Conservation (phyloP, 2,888 invertebrate genomes). For the Malthinus seriepunctatus region DNA sequence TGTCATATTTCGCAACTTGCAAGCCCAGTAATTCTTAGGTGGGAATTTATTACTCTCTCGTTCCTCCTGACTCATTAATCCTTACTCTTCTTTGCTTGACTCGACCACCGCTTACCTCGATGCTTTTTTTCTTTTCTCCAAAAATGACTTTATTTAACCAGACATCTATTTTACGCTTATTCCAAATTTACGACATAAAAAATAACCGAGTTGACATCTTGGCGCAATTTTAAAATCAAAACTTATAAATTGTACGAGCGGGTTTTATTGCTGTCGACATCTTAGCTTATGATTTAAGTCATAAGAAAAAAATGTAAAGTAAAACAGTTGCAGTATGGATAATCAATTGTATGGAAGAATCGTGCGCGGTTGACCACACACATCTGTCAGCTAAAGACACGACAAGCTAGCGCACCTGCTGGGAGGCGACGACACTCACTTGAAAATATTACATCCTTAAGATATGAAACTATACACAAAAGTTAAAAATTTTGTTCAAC, state of each 20-base stretch:
- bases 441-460: conserved; percentile 11
- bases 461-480: conserved; percentile 11
- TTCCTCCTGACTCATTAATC: conserved; percentile 58
- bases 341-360: conserved; percentile 34
- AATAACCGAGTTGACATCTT: neutral
- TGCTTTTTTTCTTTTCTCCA: neutral
- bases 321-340: conserved; percentile 13
- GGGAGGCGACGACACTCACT: conserved; percentile 48
- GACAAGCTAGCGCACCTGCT: conserved; percentile 45
- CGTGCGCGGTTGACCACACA: conserved; percentile 45
- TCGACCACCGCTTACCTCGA: conserved; percentile 38
- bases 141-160: conserved; percentile 4
- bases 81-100: conserved; percentile 43
- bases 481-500: conserved; percentile 6
- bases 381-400: conserved; percentile 46
- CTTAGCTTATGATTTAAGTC: too few relatives aligned
- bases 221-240: too few relatives aligned
- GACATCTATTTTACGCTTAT: neutral
- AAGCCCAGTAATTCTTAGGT: conserved; percentile 62
- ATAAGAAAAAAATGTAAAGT: conserved; percentile 4
- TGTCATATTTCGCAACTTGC: conserved; percentile 64
- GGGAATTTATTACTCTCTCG: conserved; percentile 61
- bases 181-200: neutral
- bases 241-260: too few relatives aligned
- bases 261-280: neutral